A percentile compares a stretch with the other conserved stretches of the same genome.
These are phyloP conservation scores for Periplaneta americana DNA, from an alignment of 1,140 invertebrate genomes.

Conservation along the genomic window DNA sequence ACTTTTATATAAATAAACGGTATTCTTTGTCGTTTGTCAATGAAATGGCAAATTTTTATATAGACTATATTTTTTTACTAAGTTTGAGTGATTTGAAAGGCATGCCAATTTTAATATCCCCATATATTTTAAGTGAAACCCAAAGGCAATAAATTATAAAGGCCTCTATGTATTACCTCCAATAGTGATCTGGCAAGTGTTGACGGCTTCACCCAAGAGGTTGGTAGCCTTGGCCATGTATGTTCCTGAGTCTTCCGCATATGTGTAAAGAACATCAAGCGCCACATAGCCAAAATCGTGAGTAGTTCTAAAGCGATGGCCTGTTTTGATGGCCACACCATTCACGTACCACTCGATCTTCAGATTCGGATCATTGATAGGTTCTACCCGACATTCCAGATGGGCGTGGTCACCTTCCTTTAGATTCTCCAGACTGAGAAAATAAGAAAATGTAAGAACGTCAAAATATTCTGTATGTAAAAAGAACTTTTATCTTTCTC, in stretches of 20 bases:
- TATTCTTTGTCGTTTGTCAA: no score
- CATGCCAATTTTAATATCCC: no score
- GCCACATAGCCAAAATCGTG: conserved; percentile 96
- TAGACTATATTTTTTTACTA: no score
- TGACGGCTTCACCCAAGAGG: conserved; percentile 84
- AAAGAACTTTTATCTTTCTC: no score
- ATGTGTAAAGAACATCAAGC: conserved; percentile 88
- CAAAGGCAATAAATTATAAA: no score
- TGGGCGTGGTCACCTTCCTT: conserved; percentile 91
- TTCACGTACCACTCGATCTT: conserved; percentile 95
- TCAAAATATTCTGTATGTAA: no score
- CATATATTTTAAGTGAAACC: no score
- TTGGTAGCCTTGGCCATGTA: conserved; percentile 95
- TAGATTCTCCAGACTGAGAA: conserved; percentile 64
- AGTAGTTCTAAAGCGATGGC: conserved; percentile 84
- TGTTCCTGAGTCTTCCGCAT: conserved; percentile 88
- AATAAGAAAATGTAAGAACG: not conserved
- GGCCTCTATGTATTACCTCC: conserved; percentile 52
- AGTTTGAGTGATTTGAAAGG: no score
- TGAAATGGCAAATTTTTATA: no score
- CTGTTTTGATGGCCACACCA: conserved; percentile 68
- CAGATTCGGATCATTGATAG: conserved; percentile 91
- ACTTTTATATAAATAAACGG: no score
- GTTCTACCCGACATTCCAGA: conserved; percentile 92
- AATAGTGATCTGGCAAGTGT: conserved; percentile 82